These are phyloP conservation scores for Tipula lateralis DNA, from an alignment of 2,888 invertebrate species.

Conservation along the genomic window DNA sequence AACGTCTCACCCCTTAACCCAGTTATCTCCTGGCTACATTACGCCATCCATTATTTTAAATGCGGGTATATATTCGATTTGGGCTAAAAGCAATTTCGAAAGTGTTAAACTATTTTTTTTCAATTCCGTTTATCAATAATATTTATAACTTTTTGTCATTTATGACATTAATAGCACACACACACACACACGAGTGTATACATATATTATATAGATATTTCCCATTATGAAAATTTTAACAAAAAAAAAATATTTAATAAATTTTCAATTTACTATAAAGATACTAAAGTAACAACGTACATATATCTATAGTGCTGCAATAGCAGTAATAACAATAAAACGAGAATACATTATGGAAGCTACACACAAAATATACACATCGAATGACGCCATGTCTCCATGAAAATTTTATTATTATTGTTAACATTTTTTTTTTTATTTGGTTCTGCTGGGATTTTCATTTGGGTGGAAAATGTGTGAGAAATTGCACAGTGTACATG, in stretches of 20 bases:
- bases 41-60: not conserved
- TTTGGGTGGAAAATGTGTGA: not conserved
- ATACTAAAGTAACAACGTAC: not conserved
- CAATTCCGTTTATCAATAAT: not conserved
- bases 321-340: not conserved
- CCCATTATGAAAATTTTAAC: not conserved
- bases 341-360: not conserved
- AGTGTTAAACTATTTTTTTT: not conserved
- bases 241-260: not conserved
- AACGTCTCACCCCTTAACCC: not conserved
- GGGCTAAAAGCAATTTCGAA: not conserved
- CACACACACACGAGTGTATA: not conserved
- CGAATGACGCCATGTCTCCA: not conserved
- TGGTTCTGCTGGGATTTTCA: not conserved
- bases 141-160: not conserved
- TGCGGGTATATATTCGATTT: not conserved
- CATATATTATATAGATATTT: not conserved
- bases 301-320: not conserved
- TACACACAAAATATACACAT: not conserved
- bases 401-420: not conserved
- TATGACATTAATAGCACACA: not conserved
- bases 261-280: conserved; percentile 11
- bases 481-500: not conserved
- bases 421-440: not conserved
- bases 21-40: not conserved